A percentile compares a stretch with the other conserved stretches of the same genome.
These are phyloP conservation scores for Drosophila sulfurigaster DNA, from an alignment of 1,140 invertebrate species.

Conservation along the genomic window DNA sequence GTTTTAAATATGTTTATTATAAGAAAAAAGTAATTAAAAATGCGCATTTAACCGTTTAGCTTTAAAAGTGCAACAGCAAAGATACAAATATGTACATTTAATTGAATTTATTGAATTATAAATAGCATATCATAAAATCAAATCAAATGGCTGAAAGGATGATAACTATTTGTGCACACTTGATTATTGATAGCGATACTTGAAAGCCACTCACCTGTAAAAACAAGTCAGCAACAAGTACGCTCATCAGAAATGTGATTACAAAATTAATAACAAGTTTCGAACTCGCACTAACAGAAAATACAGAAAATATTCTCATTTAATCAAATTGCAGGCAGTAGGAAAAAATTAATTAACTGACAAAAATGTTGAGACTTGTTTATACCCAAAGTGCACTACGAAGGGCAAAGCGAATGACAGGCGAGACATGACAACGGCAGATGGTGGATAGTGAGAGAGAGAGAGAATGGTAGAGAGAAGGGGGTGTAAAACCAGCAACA, in stretches of 20 bases:
- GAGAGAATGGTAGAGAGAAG: neutral
- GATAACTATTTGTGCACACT: neutral
- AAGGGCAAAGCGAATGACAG: slow-evolving; percentile 9
- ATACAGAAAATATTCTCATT: neutral
- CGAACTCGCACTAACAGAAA: neutral
- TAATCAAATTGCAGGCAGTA: slow-evolving; percentile 7
- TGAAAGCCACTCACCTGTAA: slow-evolving; percentile 17
- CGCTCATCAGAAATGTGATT: slow-evolving; percentile 27
- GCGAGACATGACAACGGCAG: slow-evolving; percentile 2
- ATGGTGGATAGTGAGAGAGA: no score
- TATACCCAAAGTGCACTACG: slow-evolving; percentile 37
- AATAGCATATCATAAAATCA: slow-evolving; percentile 6
- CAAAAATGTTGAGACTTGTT: slow-evolving; percentile 61
- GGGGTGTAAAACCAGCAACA: slow-evolving; percentile 14
- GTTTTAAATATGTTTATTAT: no score
- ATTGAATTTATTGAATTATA: slow-evolving; percentile 5
- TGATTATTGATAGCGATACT: slow-evolving; percentile 10
- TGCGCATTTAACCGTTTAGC: neutral
- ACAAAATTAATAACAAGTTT: slow-evolving; percentile 36
- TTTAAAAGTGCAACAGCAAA: neutral
- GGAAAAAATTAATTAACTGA: slow-evolving; percentile 74
- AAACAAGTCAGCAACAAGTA: neutral
- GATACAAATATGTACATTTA: neutral
- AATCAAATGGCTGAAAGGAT: neutral
- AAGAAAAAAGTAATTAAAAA: neutral